Conservation (phyloP, 2,113 vertebrate species). For the Aspidoscelis tigris region DNA sequence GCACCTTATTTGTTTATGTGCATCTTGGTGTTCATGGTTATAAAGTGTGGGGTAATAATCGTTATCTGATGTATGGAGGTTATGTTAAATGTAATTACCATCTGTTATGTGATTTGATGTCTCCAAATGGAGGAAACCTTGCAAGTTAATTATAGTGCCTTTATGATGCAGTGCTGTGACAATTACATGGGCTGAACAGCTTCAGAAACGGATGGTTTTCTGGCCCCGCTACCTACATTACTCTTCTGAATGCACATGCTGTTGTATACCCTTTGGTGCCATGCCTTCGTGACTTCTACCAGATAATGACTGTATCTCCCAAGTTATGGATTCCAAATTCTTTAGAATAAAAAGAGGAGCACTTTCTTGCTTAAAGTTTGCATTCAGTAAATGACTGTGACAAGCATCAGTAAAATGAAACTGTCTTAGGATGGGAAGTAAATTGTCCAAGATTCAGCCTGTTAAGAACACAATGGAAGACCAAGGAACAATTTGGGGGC, state of each 20-base stretch:
- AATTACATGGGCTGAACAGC: constrained; percentile 53
- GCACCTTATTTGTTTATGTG: constrained; percentile 34
- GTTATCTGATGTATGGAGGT: constrained; percentile 44
- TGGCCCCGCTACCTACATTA: neutral
- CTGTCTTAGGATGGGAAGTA: neutral
- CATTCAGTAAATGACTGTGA: neutral
- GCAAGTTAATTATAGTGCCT: constrained; percentile 38
- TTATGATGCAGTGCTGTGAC: constrained; percentile 63
- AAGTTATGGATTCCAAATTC: neutral
- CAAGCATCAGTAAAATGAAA: neutral
- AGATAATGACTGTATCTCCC: neutral
- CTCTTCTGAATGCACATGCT: neutral
- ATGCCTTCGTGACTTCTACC: neutral
- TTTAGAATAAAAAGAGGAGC: neutral
- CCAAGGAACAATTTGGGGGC: neutral
- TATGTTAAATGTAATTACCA: constrained; percentile 63
- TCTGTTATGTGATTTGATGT: constrained; percentile 59
- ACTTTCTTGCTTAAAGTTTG: constrained; percentile 4
- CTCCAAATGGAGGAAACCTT: constrained; percentile 31
- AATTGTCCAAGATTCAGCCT: neutral
- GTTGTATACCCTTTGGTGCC: neutral
- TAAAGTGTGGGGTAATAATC: constrained; percentile 51
- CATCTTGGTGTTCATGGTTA: constrained; percentile 28
- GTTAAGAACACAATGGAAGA: neutral
- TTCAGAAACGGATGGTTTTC: constrained; percentile 31